Base-by-base conservation (phyloP, 2,888 invertebrate genomes). In the Nemoura dubitans region DNA sequence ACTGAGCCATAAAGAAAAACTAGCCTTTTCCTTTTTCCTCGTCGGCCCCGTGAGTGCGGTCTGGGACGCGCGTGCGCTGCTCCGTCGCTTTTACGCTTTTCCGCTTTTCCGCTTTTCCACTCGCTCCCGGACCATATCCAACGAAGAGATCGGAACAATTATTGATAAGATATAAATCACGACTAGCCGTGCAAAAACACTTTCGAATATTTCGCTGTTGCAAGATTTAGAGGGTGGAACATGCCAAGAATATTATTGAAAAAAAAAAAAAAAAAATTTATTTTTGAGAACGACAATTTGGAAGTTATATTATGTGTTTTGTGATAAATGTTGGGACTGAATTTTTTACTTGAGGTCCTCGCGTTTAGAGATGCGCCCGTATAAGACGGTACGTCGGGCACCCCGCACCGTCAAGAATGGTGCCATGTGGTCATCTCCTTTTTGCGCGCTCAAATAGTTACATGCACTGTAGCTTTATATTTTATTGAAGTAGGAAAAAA, bases 161-260 rank as follows among this genome's bases (percentile, higher is more conserved):
- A 81, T 81, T 81, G 81, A 81, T 81, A 81, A 81, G 30, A 81
- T 30, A 81, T 81, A 81, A 81, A 81, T 81, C 81, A 81, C 28
- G 81, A 21, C 29, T 81, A 81, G 81, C 28, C 30, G 30, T 81
- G 81, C 28, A 81, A 81, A 81, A 29, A 59, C 28, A 30, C 81
- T 81, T 81, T 81, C 28, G 29, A 29, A 81, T 81, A 81, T 81
- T 81, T 81, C 81, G 81, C 28, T 81, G 25, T 81, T 59, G 59
- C 29, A 30, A 81, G 81, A 81, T 81, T n/a, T 29, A 81, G 30
- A 29, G 30, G 21, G n/a, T 29, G 29, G 29, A 81, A 81, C 30
- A 29, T 81, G 30, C 81, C 81, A 81, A n/a, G 29, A 59, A 81
- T 29, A 81, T 81, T 30, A 81, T 29, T 81, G 81, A 29, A 81